Conservation (phyloP, 2,888 invertebrate species). For the Pachymerium ferrugineum region DNA sequence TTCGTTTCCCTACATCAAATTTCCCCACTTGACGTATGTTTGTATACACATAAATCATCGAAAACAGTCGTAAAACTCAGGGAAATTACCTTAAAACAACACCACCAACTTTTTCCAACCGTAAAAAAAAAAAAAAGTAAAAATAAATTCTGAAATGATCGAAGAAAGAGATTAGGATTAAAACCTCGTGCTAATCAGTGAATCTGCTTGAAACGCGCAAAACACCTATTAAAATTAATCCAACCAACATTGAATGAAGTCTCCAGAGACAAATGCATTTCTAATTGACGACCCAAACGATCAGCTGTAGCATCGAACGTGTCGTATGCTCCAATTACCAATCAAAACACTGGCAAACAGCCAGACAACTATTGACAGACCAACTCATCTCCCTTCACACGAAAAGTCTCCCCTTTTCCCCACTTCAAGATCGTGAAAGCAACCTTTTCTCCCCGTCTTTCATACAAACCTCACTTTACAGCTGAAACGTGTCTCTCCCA, state of each 20-base stretch:
- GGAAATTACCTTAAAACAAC: no score
- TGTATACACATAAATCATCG: no score
- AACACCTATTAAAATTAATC: not conserved
- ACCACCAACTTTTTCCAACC: no score
- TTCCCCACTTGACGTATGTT: not conserved
- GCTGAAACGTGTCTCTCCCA: not conserved
- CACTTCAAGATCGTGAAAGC: not conserved
- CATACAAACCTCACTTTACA: no score
- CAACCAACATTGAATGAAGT: not conserved
- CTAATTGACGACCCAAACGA: not conserved
- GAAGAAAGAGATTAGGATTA: no score
- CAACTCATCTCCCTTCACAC: not conserved
- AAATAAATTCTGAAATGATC: no score
- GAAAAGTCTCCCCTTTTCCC: not conserved
- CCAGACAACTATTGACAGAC: slow-evolving; percentile 4
- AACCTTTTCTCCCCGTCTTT: not conserved
- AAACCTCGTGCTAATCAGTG: not conserved
- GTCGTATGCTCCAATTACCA: not conserved
- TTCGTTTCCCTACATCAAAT: not conserved
- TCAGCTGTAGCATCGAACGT: not conserved
- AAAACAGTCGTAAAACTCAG: no score
- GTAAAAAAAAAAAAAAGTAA: no score
- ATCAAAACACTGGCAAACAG: slow-evolving; percentile 13
- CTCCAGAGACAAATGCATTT: not conserved
- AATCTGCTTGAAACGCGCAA: no score